Conservation (phyloP, 1,140 invertebrate species). For the Brachionus asplanchnoidis region DNA sequence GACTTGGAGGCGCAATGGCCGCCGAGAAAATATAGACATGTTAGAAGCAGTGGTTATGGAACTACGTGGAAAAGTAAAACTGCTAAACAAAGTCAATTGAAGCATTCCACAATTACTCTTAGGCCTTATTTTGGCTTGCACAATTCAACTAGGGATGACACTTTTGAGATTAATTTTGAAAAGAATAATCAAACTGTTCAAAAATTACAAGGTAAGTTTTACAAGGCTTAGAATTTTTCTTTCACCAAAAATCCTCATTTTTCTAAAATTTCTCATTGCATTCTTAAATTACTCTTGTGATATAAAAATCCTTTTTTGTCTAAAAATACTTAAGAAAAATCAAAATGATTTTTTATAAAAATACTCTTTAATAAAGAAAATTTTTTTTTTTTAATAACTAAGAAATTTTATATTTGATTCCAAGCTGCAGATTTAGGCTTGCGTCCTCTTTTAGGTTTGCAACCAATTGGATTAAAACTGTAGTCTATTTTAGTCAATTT, state of each 20-base stretch:
- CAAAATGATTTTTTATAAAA: no score
- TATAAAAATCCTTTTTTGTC: no score
- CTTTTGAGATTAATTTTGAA: neutral
- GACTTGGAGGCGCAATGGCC: neutral
- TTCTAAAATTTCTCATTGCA: neutral
- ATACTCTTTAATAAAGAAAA: no score
- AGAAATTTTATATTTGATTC: no score
- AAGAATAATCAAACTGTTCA: constrained; percentile 15
- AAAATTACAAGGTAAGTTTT: constrained; percentile 18
- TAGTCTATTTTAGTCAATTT: neutral
- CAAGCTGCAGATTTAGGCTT: neutral
- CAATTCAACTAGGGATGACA: neutral
- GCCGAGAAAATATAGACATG: constrained; percentile 10
- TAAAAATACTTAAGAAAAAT: no score
- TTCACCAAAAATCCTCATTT: neutral
- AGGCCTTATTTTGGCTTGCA: neutral
- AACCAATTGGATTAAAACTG: neutral
- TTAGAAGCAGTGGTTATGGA: constrained; percentile 16
- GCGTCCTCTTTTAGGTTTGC: neutral
- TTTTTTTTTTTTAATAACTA: no score
- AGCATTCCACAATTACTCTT: neutral
- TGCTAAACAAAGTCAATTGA: neutral
- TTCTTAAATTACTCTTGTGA: no score
- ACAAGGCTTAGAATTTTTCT: neutral
- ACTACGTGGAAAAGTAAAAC: neutral